Evolutionary conservation across 2,113 vertebrate species (phyloP).

Genomic region (Uropsilus gracilis): DNA sequence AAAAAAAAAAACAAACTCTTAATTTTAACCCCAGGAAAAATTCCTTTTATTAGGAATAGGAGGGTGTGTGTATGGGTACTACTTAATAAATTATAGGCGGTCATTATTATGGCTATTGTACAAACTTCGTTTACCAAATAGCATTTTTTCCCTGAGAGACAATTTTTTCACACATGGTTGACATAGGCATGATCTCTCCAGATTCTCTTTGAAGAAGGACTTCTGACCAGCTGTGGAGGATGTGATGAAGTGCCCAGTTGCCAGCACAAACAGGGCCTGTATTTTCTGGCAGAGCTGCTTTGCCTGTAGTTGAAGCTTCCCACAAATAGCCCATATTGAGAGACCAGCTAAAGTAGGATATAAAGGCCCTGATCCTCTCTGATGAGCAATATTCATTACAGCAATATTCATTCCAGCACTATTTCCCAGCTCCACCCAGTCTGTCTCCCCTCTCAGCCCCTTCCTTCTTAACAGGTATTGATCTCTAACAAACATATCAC

Average conservation of each 20-base stretch:
- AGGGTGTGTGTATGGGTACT: background rate
- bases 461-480: background rate
- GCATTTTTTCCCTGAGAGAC: background rate
- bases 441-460: background rate
- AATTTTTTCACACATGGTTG: background rate
- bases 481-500: background rate
- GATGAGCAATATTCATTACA: background rate
- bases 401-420: background rate
- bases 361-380: background rate
- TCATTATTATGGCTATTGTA: constrained; percentile 35
- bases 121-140: constrained; percentile 36
- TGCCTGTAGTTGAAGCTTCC: background rate
- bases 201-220: background rate
- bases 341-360: background rate
- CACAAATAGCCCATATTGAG: background rate
- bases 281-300: background rate
- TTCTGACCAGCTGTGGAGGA: background rate
- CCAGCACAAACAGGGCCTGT: background rate
- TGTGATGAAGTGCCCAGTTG: background rate
- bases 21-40: background rate
- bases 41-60: background rate
- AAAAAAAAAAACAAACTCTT: no score
- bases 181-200: background rate
- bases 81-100: background rate
- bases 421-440: background rate